Evolutionary conservation across 2,113 vertebrate genomes (phyloP).

Genomic region (Cyanoderma ruficeps): DNA sequence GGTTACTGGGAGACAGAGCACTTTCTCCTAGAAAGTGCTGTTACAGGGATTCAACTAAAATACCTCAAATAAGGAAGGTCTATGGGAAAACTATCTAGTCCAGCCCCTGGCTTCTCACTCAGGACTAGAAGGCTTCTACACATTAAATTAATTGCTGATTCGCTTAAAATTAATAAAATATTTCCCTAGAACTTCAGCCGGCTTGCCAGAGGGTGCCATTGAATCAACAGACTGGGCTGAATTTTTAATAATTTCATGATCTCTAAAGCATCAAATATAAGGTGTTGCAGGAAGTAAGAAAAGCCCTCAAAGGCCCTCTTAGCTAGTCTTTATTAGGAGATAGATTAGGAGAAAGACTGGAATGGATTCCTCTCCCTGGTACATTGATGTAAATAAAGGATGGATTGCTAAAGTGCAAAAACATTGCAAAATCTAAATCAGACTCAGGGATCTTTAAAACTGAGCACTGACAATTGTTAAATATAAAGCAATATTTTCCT

Average conservation of each 20-base stretch:
- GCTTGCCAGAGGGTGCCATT: conserved; percentile 46
- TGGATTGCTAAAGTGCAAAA: background rate
- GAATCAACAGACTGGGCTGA: conserved; percentile 33
- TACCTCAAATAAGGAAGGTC: background rate
- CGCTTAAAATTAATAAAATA: conserved; percentile 46
- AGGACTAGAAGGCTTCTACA: background rate
- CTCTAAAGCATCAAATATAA: conserved; percentile 16
- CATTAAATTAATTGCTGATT: conserved; percentile 6
- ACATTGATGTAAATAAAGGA: background rate
- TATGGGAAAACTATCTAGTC: background rate
- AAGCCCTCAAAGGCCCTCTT: background rate
- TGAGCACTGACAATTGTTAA: background rate
- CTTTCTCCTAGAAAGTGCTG: background rate
- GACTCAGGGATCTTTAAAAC: background rate
- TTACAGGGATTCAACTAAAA: background rate
- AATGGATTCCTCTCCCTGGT: background rate
- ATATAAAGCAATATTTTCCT: background rate
- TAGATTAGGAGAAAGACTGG: background rate
- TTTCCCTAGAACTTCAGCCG: conserved; percentile 35
- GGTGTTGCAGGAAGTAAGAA: background rate
- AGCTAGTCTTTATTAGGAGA: background rate
- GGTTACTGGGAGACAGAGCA: background rate
- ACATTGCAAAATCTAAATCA: background rate
- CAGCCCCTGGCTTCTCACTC: background rate
- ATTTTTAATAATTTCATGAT: conserved; percentile 44